Percentiles rank a stretch among this genome's conserved stretches.
Evolutionary conservation across 2,888 invertebrate genomes (phyloP).

Genomic region (Stegana nigrithorax): DNA sequence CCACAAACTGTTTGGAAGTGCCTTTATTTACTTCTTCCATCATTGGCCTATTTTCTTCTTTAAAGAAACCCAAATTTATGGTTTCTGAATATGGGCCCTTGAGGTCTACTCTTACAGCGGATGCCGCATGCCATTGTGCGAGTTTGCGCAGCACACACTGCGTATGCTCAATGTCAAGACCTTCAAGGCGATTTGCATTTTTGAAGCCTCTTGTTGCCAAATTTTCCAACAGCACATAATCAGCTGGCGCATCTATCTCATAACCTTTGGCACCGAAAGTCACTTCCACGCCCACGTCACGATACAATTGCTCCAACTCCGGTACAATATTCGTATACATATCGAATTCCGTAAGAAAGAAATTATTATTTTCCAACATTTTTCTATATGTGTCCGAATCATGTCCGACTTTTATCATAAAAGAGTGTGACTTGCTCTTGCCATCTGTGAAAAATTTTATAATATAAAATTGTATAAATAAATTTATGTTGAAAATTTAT

Average conservation of each 20-base stretch:
- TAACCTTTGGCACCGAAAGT: constrained; percentile 50
- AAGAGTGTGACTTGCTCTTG: constrained; percentile 36
- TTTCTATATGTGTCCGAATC: constrained; percentile 26
- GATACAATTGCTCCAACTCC: constrained; percentile 53
- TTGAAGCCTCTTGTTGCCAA: constrained; percentile 46
- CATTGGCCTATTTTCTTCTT: constrained; percentile 26
- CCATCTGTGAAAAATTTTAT: too few relatives aligned
- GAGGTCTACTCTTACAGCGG: constrained; percentile 44
- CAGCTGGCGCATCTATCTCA: constrained; percentile 35
- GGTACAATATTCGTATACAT: constrained; percentile 53
- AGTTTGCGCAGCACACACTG: constrained; percentile 49
- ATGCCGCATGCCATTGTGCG: constrained; percentile 60
- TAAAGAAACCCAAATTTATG: constrained; percentile 28
- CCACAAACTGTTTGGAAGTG: constrained; percentile 23
- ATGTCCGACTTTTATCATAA: constrained; percentile 46
- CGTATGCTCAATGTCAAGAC: constrained; percentile 52
- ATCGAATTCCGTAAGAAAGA: constrained; percentile 53
- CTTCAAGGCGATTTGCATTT: constrained; percentile 50
- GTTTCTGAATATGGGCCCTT: constrained; percentile 40
- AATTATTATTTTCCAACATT: constrained; percentile 31
- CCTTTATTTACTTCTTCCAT: constrained; percentile 28
- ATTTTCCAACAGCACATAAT: constrained; percentile 53
- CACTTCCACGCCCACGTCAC: constrained; percentile 42
- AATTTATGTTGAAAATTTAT: too few relatives aligned
- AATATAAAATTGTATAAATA: too few relatives aligned